Conservation (phyloP, 2,888 invertebrate species). For the Lutraria lutraria region DNA sequence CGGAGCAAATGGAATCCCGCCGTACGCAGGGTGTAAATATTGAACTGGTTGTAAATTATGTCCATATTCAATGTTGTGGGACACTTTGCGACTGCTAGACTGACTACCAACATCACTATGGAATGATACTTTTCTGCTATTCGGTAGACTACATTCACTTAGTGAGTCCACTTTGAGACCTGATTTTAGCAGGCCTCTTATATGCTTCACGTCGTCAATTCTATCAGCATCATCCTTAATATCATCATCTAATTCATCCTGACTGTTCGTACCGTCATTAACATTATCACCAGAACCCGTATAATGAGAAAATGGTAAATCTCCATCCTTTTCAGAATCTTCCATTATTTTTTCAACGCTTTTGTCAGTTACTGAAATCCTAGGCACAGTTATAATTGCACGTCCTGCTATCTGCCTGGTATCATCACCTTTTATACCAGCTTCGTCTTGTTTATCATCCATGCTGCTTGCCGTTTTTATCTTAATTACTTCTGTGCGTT, state of each 20-base stretch:
- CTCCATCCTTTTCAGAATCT: constrained; percentile 10
- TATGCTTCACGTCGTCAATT: constrained; percentile 6
- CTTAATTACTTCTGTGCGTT: not conserved
- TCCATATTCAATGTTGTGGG: constrained; percentile 38
- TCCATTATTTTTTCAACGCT: constrained; percentile 24
- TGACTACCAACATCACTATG: constrained; percentile 45
- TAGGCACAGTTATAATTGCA: constrained; percentile 7
- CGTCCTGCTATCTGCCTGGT: not conserved
- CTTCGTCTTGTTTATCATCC: constrained; percentile 31
- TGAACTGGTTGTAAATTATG: constrained; percentile 25
- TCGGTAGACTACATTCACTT: constrained; percentile 27
- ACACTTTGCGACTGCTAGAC: constrained; percentile 63
- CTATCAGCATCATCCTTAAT: constrained; percentile 18
- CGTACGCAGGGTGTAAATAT: constrained; percentile 48
- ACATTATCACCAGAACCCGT: not conserved
- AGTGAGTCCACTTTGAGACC: constrained; percentile 15
- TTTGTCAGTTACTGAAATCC: constrained; percentile 6
- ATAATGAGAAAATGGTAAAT: constrained; percentile 36
- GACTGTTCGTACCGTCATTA: not conserved
- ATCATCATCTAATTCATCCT: constrained; percentile 6
- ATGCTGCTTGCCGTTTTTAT: constrained; percentile 1
- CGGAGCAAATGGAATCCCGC: constrained; percentile 49
- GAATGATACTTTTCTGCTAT: constrained; percentile 45
- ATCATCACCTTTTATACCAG: constrained; percentile 27
- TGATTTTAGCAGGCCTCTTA: constrained; percentile 22